Evolutionary conservation across 2,113 vertebrate species (phyloP).

Genomic region (Tragelaphus scriptus): DNA sequence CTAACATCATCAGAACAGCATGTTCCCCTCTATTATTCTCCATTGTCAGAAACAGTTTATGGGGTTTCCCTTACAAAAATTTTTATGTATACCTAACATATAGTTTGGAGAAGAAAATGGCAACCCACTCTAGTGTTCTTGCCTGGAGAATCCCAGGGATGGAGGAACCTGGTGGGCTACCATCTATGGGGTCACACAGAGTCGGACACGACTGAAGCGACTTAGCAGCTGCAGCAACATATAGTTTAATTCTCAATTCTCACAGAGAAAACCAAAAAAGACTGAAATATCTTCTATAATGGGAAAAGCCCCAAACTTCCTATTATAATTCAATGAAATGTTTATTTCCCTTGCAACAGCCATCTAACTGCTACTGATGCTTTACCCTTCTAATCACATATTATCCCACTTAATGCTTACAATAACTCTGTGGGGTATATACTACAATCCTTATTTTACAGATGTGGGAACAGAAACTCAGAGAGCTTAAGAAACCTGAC

Average conservation of each 20-base stretch:
- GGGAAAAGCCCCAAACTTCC: background rate
- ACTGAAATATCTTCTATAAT: background rate
- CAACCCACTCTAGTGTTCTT: no score
- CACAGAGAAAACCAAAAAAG: background rate
- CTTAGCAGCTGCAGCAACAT: background rate
- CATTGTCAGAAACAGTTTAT: background rate
- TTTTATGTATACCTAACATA: background rate
- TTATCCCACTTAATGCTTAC: background rate
- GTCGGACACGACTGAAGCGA: rapidly evolving
- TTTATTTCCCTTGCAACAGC: background rate
- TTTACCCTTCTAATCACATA: background rate
- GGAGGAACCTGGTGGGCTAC: no score
- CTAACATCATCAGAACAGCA: background rate
- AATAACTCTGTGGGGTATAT: no score
- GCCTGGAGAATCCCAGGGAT: no score
- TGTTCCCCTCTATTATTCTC: background rate
- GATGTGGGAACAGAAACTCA: background rate
- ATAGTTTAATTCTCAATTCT: background rate
- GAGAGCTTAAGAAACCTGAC: background rate
- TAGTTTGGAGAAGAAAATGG: no score
- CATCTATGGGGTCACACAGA: background rate
- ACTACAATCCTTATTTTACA: background rate
- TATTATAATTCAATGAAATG: background rate
- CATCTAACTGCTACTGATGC: background rate
- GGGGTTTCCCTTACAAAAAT: background rate